Evolutionary conservation across 2,888 invertebrate genomes (phyloP), one percentile per base, ranked within the genome.

Genomic region (Amphipoea oculea): DNA sequence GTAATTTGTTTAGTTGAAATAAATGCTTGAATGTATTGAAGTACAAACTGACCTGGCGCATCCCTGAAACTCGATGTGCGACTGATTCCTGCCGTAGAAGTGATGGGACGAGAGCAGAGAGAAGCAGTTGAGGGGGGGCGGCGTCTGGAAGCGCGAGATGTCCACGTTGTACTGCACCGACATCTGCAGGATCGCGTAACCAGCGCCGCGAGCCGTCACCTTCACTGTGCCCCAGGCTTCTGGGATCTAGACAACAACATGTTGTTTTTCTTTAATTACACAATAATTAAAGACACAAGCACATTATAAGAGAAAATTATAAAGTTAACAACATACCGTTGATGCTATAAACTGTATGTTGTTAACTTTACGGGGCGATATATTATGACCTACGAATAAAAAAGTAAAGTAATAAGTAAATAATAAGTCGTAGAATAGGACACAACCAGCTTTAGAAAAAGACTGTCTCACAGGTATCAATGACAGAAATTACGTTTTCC

Each of bases 211-310:
- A 0, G 99, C 99, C 89, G 98, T 98, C 69, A 99, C 99, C 95
- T 99, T 98, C 62, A 99, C 98, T 0, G 99, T 99, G 91, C 99
- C 99, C 98, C 99, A 99, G 69, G 99, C 99, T 91, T 98, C 98
- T 0, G 99, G 99, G 94, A 99, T 99, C 98, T 98, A 89, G 11
- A 5, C 40, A 11, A 0, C 1, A 2, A 36, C 1, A 20, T n/a
- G 7, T 17, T 14, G 9, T 20, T 63, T 7, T 63, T 29, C 6
- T 62, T 62, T 2, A 23, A 9, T 57, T 23, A 57, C 4, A 12
- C 12, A n/a, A 12, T n/a, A 11, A 60, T 57, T 57, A 57, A n/a
- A 57, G 57, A 57, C 57, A 3, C 9, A 57, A 23, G 20, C 54
- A 54, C 54, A 54, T 9, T 20, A 20, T 6, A 54, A 54, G 20